A percentile compares a stretch with the other conserved stretches of the same genome.
Evolutionary conservation across 1,140 invertebrate species (phyloP).

Genomic region (Lasioglossum albipes): DNA sequence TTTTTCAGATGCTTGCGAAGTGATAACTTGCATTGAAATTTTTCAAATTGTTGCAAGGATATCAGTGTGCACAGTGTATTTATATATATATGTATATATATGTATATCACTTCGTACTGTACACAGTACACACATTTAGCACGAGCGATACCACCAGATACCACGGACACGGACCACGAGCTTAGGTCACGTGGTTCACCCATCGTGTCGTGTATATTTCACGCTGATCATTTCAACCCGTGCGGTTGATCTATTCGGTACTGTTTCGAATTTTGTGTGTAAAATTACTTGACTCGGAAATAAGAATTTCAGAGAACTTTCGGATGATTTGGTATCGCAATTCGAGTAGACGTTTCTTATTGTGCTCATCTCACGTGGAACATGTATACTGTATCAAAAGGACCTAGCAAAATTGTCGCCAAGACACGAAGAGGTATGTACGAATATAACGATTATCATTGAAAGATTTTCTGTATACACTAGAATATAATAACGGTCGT

Average conservation of each 20-base stretch:
- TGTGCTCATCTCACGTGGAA: slow-evolving; percentile 50
- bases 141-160: slow-evolving; percentile 15
- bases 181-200: slow-evolving; percentile 50
- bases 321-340: slow-evolving; percentile 54
- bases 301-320: slow-evolving; percentile 42
- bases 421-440: slow-evolving; percentile 90
- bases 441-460: slow-evolving; percentile 24
- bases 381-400: slow-evolving; percentile 93
- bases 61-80: not conserved
- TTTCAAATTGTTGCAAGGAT: slow-evolving; percentile 9
- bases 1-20: not conserved
- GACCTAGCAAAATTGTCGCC: slow-evolving; percentile 91
- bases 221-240: slow-evolving; percentile 49
- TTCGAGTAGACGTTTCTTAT: slow-evolving; percentile 1
- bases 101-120: not conserved
- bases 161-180: no score
- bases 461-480: not conserved
- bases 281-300: slow-evolving; percentile 25
- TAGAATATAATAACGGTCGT: slow-evolving; percentile 3
- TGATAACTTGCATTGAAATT: not conserved
- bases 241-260: slow-evolving; percentile 40
- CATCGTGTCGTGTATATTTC: slow-evolving; percentile 51
- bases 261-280: not conserved
- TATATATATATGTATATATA: not conserved
- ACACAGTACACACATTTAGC: not conserved